Percentiles rank a stretch among this genome's conserved stretches.
These are phyloP conservation scores for Ischnus inquisitorius DNA, from an alignment of 2,888 invertebrate genomes.

Conservation along the genomic window DNA sequence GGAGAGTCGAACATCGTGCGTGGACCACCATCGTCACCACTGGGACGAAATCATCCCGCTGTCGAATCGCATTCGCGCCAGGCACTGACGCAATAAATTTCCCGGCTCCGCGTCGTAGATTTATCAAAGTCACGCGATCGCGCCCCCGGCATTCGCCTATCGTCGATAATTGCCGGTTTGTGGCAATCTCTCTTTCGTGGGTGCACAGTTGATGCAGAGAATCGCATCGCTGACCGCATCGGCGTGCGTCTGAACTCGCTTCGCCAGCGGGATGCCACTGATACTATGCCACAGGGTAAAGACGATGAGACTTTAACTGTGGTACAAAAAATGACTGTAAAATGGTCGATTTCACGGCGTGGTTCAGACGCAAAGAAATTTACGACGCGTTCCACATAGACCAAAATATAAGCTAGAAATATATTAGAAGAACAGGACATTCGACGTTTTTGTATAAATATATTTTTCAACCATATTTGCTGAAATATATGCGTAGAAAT, in stretches of 20 bases:
- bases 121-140: slow-evolving; percentile 83
- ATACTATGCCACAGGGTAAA: not conserved
- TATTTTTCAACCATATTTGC: no score
- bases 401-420: no score
- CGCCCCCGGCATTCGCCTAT: slow-evolving; percentile 66
- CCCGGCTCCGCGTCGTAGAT: slow-evolving; percentile 73
- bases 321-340: not conserved
- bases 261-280: not conserved
- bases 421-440: no score
- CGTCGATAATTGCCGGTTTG: slow-evolving; percentile 79
- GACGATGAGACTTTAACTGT: not conserved
- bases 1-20: not conserved
- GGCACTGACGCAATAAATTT: slow-evolving; percentile 61
- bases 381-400: no score
- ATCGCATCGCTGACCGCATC: slow-evolving; percentile 6
- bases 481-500: no score
- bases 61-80: slow-evolving; percentile 80
- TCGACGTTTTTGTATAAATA: no score
- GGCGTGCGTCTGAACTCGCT: not conserved
- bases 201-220: slow-evolving; percentile 40
- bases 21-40: slow-evolving; percentile 39
- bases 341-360: not conserved
- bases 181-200: slow-evolving; percentile 61
- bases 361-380: not conserved
- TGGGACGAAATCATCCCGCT: slow-evolving; percentile 59